These are phyloP conservation scores for Meliscaeva auricollis DNA, from an alignment of 2,888 invertebrate species.

Conservation along the genomic window DNA sequence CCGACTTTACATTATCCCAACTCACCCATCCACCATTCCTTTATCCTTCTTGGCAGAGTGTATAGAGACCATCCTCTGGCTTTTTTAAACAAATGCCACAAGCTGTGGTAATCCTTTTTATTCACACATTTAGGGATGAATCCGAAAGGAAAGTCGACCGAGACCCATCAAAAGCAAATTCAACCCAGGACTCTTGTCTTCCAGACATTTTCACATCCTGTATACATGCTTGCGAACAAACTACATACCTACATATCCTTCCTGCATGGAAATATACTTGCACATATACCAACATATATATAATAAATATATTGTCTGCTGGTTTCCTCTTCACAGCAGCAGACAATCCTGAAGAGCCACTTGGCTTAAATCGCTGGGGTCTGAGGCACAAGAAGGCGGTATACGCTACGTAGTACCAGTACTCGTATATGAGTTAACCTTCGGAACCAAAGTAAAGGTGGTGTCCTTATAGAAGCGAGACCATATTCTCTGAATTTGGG, in stretches of 20 bases:
- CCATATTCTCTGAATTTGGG: conserved; percentile 66
- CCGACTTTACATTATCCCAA: conserved; percentile 55
- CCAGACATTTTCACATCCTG: conserved; percentile 75
- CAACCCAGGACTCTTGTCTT: conserved; percentile 70
- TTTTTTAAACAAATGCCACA: conserved; percentile 70
- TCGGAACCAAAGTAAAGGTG: conserved; percentile 63
- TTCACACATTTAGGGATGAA: conserved; percentile 75
- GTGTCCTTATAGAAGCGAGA: conserved; percentile 63
- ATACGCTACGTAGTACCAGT: conserved; percentile 3
- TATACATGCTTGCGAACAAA: conserved; percentile 37
- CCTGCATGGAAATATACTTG: neutral
- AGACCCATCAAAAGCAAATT: conserved; percentile 66
- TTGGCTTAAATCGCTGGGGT: conserved; percentile 58
- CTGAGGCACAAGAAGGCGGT: conserved; percentile 16
- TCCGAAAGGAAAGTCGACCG: conserved; percentile 72
- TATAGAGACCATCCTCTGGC: conserved; percentile 27
- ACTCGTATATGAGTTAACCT: conserved; percentile 56
- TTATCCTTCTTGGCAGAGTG: neutral
- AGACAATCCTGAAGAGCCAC: conserved; percentile 71
- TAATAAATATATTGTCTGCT: conserved; percentile 65
- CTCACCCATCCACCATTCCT: conserved; percentile 9
- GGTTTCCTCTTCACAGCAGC: conserved; percentile 48
- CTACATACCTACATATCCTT: neutral
- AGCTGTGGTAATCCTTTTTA: conserved; percentile 76
- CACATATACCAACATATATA: conserved; percentile 4